Conservation (phyloP, 2,888 invertebrate species). For the Tanypteryx hageni region DNA sequence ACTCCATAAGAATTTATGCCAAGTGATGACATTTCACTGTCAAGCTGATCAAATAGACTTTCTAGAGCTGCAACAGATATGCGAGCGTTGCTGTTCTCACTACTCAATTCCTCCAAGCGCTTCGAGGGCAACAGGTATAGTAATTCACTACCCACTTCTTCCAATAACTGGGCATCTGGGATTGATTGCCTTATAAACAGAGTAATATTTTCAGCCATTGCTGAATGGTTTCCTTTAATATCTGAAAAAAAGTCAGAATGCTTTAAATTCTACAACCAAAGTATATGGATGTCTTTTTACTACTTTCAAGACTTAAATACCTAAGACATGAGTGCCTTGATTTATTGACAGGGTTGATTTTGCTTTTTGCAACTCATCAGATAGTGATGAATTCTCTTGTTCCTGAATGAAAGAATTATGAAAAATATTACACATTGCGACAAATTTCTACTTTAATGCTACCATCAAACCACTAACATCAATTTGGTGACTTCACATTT, state of each 20-base stretch:
- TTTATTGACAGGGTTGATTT: neutral
- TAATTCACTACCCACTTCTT: constrained; percentile 76
- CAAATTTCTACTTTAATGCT: neutral
- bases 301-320: neutral
- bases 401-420: neutral
- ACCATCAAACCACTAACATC: neutral
- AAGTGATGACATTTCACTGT: constrained; percentile 72
- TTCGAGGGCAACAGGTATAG: constrained; percentile 71
- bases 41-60: constrained; percentile 73
- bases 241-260: neutral
- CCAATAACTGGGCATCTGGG: constrained; percentile 73
- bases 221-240: neutral
- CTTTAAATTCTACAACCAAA: neutral
- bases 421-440: neutral
- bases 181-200: constrained; percentile 73
- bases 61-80: constrained; percentile 69
- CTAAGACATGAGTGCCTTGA: neutral
- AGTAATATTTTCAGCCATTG: constrained; percentile 67
- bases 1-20: constrained; percentile 78
- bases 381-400: neutral
- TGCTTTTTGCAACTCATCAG: neutral
- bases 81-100: constrained; percentile 47
- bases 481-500: neutral
- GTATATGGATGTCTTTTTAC: too few species aligned
- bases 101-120: constrained; percentile 9